Conservation (phyloP, 2,797 vertebrate genomes). For the Enteromius argenteus region DNA sequence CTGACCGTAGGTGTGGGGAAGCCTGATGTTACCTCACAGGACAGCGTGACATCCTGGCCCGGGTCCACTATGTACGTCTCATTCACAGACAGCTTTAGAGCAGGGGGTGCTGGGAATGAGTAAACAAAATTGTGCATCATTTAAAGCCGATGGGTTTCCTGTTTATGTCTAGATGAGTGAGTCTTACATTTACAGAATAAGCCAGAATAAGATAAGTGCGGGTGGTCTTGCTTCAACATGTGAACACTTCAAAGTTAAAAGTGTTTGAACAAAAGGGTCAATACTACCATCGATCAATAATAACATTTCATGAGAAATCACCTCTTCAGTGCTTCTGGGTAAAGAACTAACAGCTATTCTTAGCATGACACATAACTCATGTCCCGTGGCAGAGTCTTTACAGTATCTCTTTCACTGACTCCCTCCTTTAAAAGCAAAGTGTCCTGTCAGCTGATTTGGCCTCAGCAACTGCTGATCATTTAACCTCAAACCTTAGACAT, state of each 20-base stretch:
- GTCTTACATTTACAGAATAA: background rate
- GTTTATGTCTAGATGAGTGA: background rate
- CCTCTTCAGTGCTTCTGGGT: background rate
- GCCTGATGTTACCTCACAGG: slow-evolving; percentile 87
- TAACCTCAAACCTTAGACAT: background rate
- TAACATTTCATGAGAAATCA: slow-evolving; percentile 2
- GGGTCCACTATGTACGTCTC: slow-evolving; percentile 95
- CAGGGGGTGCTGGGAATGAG: slow-evolving; percentile 83
- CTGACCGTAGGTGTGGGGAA: slow-evolving; percentile 87
- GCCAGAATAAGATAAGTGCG: background rate
- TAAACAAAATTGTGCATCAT: slow-evolving; percentile 29
- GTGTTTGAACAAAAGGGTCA: background rate
- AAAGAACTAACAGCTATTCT: slow-evolving; percentile 5
- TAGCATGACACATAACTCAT: slow-evolving; percentile 12
- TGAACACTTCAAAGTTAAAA: background rate
- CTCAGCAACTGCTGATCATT: background rate
- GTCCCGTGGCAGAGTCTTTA: background rate
- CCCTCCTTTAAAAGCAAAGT: background rate
- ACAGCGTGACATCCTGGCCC: slow-evolving; percentile 88
- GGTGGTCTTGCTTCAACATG: background rate
- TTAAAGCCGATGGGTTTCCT: background rate
- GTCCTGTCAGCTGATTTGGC: background rate
- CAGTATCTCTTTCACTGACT: background rate
- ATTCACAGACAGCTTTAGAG: slow-evolving; percentile 91
- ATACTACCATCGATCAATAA: background rate